Evolutionary conservation across 2,113 vertebrate species (phyloP), one percentile per base, ranked within the genome.

Genomic region (Strix uralensis): DNA sequence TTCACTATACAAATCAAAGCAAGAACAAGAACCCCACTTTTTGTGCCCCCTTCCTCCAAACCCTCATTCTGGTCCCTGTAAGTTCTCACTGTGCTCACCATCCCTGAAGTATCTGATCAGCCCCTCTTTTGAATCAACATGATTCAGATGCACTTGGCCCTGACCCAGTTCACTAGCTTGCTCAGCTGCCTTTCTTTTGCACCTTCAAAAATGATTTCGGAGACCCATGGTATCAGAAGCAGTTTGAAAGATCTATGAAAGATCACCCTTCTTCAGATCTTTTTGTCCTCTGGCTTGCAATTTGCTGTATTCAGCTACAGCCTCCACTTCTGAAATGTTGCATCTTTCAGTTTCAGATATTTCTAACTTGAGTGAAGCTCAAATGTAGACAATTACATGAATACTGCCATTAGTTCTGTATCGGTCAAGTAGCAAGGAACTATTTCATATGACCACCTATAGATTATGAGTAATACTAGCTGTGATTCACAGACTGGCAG

Each of bases 141-240:
- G 59, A 79, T 69, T 93, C 73, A 71, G 77, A 93, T 46, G 40
- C 44, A 58, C 44, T 86, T 67, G 88, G 88, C 91, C 36, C 73
- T 67, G 36, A 83, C 40, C 23, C 91, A 70, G 61, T 26, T 65
- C 61, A 25, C 27, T 58, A 72, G 34, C 44, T 71, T 11, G 1
- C 72, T 88, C 91, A 95, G 86, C 40, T 84, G 83, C 80, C 73
- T 86, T 94, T 83, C 75, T 73, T 81, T 88, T 63, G 38, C 58
- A 86, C 47, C 75, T 94, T 91, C 77, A 94, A 49, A 94, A 96
- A 49, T 58, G 23, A 84, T 71, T 96, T 93, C 66, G 87, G 83
- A 96, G 52, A 86, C 19, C 40, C 61, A 57, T 2, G 8, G 77
- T 26, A 13, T 86, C 61, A 94, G 77, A 81, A 75, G 65, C 23